Conservation (phyloP, 2,113 vertebrate genomes). For the Peromyscus maniculatus region DNA sequence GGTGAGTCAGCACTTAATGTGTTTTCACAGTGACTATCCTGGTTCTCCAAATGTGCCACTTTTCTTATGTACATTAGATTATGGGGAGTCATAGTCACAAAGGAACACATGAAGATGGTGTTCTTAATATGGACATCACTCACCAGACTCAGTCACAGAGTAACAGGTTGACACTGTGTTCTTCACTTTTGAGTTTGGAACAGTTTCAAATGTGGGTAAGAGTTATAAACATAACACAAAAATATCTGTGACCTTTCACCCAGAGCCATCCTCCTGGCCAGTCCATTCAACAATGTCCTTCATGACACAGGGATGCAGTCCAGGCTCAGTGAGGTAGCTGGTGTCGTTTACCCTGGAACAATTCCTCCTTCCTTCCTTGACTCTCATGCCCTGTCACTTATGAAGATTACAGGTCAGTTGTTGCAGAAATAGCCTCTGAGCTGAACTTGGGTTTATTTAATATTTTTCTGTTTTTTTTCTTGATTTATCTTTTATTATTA, state of each 20-base stretch:
- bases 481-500: not conserved
- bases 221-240: not conserved
- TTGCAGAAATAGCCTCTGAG: constrained; percentile 34
- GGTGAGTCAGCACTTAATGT: not conserved
- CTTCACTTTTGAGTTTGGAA: constrained; percentile 55
- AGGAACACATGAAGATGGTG: not conserved
- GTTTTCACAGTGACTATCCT: not conserved
- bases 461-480: not conserved
- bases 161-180: not conserved
- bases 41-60: not conserved
- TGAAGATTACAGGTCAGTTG: constrained; percentile 44
- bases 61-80: constrained; percentile 37
- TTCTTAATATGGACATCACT: not conserved
- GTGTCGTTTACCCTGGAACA: not conserved
- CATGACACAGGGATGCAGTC: not conserved
- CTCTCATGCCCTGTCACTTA: not conserved
- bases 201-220: constrained; percentile 30
- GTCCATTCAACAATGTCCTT: not conserved
- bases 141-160: not conserved
- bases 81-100: not conserved
- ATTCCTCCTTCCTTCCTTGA: constrained; percentile 10
- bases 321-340: not conserved
- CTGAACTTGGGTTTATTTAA: constrained; percentile 34
- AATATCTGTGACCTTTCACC: not conserved
- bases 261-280: not conserved